These are phyloP conservation scores for Hirudo medicinalis DNA, from an alignment of 1,140 invertebrate species.

Conservation along the genomic window DNA sequence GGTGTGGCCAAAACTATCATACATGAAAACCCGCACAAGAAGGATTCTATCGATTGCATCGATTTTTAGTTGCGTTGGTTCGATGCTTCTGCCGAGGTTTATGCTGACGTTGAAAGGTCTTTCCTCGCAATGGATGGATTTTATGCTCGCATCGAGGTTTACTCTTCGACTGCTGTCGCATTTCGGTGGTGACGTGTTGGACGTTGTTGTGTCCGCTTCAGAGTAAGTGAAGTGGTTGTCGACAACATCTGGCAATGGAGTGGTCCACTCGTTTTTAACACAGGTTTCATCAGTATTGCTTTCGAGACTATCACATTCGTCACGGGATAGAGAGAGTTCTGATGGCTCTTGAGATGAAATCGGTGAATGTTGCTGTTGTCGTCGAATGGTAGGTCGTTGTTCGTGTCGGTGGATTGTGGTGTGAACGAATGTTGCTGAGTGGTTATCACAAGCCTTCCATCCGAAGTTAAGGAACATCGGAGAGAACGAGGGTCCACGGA, in stretches of 20 bases:
- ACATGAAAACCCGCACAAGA: slow-evolving; percentile 33
- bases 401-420: neutral
- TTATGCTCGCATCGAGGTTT: neutral
- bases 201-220: no score
- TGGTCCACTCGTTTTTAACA: no score
- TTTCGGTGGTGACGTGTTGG: neutral
- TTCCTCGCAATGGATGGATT: neutral
- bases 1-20: neutral
- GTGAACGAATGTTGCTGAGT: neutral
- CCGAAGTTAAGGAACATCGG: slow-evolving; percentile 34
- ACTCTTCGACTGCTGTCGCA: neutral
- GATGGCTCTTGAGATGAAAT: no score
- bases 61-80: slow-evolving; percentile 37
- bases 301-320: no score
- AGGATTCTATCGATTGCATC: slow-evolving; percentile 37
- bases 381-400: neutral
- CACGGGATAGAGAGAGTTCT: no score
- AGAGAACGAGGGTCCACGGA: slow-evolving; percentile 34
- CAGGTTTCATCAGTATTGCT: no score
- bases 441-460: slow-evolving; percentile 31
- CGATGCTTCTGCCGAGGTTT: slow-evolving; percentile 34
- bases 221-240: no score
- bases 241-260: no score
- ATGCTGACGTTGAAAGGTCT: slow-evolving; percentile 28
- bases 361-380: no score